Conservation (phyloP, 1,140 invertebrate genomes). For the Macrostomum lignano region DNA sequence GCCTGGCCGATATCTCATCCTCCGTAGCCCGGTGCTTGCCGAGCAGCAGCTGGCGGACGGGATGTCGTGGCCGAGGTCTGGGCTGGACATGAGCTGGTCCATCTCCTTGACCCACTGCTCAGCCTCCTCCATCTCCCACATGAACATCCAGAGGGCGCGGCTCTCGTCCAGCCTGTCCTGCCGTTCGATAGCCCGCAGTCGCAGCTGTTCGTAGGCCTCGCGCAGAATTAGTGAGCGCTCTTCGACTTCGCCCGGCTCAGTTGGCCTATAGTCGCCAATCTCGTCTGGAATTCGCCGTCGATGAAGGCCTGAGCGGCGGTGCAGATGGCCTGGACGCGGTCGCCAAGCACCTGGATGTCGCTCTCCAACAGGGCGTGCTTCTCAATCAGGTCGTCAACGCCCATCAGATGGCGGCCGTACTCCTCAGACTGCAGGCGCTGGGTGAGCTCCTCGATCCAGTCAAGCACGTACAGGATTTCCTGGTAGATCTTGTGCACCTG, state of each 20-base stretch:
- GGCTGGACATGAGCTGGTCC: constrained; percentile 62
- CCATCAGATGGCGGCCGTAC: constrained; percentile 94
- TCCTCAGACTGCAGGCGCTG: constrained; percentile 70
- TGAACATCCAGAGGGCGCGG: constrained; percentile 90
- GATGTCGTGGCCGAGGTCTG: constrained; percentile 58
- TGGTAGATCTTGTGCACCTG: constrained; percentile 96
- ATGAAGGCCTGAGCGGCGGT: constrained; percentile 44
- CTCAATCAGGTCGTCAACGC: constrained; percentile 85
- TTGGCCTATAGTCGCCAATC: constrained; percentile 47
- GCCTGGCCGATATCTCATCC: constrained; percentile 70
- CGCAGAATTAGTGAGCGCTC: constrained; percentile 62
- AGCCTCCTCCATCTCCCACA: constrained; percentile 97
- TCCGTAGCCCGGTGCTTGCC: constrained; percentile 72
- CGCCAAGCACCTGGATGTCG: constrained; percentile 85
- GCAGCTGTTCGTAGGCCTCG: constrained; percentile 63
- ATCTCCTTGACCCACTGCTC: constrained; percentile 99
- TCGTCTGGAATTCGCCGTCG: constrained; percentile 3
- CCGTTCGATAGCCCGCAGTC: constrained; percentile 68
- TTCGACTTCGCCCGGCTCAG: constrained; percentile 69
- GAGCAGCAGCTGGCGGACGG: constrained; percentile 65
- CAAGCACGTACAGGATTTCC: constrained; percentile 66
- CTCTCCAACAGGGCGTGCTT: constrained; percentile 88
- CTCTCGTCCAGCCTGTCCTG: constrained; percentile 70
- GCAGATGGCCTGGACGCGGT: constrained; percentile 78
- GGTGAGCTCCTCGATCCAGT: constrained; percentile 54